Evolutionary conservation across 2,888 invertebrate species (phyloP).

Genomic region (Drosophila kanekoi): DNA sequence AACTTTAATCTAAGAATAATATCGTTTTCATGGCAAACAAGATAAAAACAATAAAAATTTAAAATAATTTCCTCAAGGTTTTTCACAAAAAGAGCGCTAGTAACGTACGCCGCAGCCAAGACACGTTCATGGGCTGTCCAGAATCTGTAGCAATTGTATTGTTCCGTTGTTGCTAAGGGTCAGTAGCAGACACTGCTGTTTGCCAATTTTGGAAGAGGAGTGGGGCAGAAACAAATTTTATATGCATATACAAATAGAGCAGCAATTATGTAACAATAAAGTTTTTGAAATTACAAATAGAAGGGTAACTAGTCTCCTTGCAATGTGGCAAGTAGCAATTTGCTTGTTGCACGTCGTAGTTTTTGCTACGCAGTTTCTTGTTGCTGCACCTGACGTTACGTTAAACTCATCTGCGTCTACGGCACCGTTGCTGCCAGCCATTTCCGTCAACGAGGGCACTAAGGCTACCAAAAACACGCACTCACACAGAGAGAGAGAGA

Average conservation of each 20-base stretch:
- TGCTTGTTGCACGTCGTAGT: neutral
- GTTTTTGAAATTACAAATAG: no score
- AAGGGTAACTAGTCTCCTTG: neutral
- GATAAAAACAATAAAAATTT: slow-evolving; percentile 35
- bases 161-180: neutral
- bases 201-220: no score
- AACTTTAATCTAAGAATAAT: slow-evolving; percentile 26
- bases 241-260: slow-evolving; percentile 26
- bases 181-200: no score
- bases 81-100: slow-evolving; percentile 4
- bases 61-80: slow-evolving; percentile 57
- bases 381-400: slow-evolving; percentile 69
- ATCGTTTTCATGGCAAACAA: slow-evolving; percentile 7
- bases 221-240: slow-evolving; percentile 49
- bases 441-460: slow-evolving; percentile 63
- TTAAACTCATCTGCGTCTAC: slow-evolving; percentile 64
- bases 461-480: slow-evolving; percentile 34
- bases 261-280: no score
- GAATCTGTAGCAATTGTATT: slow-evolving; percentile 37
- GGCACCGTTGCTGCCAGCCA: slow-evolving; percentile 58
- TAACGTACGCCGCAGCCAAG: neutral
- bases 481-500: slow-evolving; percentile 14
- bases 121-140: slow-evolving; percentile 6
- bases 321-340: slow-evolving; percentile 2
- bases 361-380: slow-evolving; percentile 6